Evolutionary conservation across 2,888 invertebrate species (phyloP).

Genomic region (Lasioglossum lativentre): DNA sequence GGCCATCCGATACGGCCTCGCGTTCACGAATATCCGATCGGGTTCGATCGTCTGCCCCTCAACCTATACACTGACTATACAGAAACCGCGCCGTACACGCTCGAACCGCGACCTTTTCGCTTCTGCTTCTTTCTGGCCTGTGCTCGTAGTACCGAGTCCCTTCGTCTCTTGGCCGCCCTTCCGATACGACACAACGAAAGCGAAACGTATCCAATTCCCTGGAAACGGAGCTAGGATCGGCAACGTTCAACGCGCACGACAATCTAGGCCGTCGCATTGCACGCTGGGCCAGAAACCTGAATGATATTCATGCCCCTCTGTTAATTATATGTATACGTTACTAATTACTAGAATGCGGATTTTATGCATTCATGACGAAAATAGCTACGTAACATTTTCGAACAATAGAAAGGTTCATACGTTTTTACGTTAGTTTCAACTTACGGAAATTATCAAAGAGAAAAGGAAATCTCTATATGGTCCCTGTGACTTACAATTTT

Average conservation of each 20-base stretch:
- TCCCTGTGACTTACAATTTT: too few relatives aligned
- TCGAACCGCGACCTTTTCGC: conserved; percentile 16
- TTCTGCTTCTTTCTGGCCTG: not conserved
- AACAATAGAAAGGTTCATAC: too few relatives aligned
- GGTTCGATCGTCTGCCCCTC: conserved; percentile 11
- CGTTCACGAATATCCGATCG: conserved; percentile 6
- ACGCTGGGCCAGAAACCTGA: not conserved
- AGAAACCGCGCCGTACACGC: conserved; percentile 1
- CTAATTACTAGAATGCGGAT: too few relatives aligned
- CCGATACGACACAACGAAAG: not conserved
- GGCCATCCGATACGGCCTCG: conserved; percentile 26
- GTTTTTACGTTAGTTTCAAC: too few relatives aligned
- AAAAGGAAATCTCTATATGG: too few relatives aligned
- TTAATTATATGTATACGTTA: too few relatives aligned
- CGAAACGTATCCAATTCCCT: not conserved
- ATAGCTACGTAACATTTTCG: too few relatives aligned
- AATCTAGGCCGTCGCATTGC: not conserved
- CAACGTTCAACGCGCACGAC: too few relatives aligned
- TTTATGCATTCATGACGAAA: too few relatives aligned
- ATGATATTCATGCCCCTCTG: too few relatives aligned
- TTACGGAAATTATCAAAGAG: too few relatives aligned
- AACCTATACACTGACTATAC: not conserved
- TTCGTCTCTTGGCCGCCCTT: not conserved
- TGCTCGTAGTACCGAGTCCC: not conserved
- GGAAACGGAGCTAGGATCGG: not conserved